Evolutionary conservation across 2,888 invertebrate genomes (phyloP).

Genomic region (Spodoptera exigua): DNA sequence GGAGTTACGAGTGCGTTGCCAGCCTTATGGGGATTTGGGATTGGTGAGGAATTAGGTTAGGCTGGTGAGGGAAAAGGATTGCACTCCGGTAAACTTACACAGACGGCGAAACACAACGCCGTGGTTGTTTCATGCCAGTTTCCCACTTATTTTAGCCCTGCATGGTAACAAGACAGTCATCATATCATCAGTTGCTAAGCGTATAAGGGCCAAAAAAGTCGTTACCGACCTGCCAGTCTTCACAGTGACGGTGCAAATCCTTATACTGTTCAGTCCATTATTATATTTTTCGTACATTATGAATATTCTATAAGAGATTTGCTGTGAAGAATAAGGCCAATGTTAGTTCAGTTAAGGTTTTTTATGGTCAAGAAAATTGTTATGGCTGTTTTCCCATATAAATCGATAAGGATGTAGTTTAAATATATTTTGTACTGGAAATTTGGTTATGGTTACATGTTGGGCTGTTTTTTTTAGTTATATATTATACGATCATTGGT

Average conservation of each 20-base stretch:
- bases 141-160: background rate
- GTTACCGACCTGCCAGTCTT: slow-evolving; percentile 11
- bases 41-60: too few relatives aligned
- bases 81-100: too few relatives aligned
- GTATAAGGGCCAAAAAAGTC: slow-evolving; percentile 7
- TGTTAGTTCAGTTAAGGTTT: slow-evolving; percentile 41
- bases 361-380: slow-evolving; percentile 11
- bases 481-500: too few relatives aligned
- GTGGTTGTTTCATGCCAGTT: too few relatives aligned
- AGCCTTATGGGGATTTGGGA: too few relatives aligned
- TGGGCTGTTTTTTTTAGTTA: too few relatives aligned
- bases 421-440: too few relatives aligned
- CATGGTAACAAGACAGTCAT: background rate
- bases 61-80: too few relatives aligned
- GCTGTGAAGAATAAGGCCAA: slow-evolving; percentile 44
- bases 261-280: slow-evolving; percentile 27
- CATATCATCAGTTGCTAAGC: too few relatives aligned
- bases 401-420: slow-evolving; percentile 1
- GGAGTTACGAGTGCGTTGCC: too few relatives aligned
- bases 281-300: slow-evolving; percentile 30
- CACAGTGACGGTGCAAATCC: slow-evolving; percentile 33
- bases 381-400: slow-evolving; percentile 1
- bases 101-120: too few relatives aligned
- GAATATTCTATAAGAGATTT: slow-evolving; percentile 38
- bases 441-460: too few relatives aligned